A percentile compares a stretch with the other conserved stretches of the same genome.
phyloP scores from a whole-genome alignment of 2,113 vertebrate species.

The Vidua macroura region DNA sequence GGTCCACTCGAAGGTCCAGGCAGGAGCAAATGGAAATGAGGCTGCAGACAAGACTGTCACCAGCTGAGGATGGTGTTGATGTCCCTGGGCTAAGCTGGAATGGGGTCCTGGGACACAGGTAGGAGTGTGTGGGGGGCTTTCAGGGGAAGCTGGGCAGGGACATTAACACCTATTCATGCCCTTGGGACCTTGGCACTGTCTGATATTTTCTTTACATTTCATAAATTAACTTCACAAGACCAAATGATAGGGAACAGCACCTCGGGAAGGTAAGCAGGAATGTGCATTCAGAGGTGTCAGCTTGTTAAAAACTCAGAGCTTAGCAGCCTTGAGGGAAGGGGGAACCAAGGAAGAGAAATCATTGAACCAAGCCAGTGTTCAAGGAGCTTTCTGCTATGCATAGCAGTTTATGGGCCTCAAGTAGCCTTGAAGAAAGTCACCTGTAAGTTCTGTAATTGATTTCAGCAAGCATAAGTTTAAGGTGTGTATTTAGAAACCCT shows the following conservation, averaged over 20 bases:
- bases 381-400: neutral
- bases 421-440: neutral
- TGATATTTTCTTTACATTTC: neutral
- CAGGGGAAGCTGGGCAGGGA: neutral
- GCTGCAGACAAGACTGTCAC: neutral
- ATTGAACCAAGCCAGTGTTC: neutral
- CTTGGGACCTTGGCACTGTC: neutral
- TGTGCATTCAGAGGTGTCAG: constrained; percentile 41
- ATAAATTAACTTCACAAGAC: neutral
- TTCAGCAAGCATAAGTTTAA: neutral
- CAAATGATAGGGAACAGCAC: neutral
- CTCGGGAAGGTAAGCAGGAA: neutral
- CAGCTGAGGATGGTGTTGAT: neutral
- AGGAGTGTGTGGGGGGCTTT: fast-evolving
- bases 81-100: neutral
- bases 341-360: constrained; percentile 4
- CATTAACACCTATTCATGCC: neutral
- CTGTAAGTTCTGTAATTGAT: neutral
- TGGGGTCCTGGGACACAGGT: neutral
- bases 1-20: neutral
- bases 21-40: neutral
- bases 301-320: constrained; percentile 36
- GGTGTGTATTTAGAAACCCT: neutral
- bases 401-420: neutral
- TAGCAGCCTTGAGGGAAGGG: neutral